Percentiles rank a stretch among this genome's conserved stretches.
Conservation (phyloP, 1,140 invertebrate species). For the Battus philenor region DNA sequence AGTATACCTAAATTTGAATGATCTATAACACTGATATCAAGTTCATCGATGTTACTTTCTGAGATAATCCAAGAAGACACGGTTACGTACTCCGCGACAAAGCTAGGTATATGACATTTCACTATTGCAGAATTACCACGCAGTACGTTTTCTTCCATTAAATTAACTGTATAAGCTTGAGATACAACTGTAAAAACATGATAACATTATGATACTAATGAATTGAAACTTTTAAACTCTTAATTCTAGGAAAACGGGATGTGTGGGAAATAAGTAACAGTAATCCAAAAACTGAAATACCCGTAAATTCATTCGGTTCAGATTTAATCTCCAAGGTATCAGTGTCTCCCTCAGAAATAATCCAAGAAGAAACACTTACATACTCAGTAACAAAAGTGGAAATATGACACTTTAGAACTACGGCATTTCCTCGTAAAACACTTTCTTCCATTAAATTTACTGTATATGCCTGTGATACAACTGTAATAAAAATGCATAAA, state of each 20-base stretch:
- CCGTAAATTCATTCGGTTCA: constrained; percentile 55
- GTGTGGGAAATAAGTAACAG: constrained; percentile 11
- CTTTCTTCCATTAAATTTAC: constrained; percentile 94
- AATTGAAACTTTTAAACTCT: constrained; percentile 3
- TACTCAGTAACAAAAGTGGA: constrained; percentile 94
- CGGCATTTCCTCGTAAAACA: constrained; percentile 91
- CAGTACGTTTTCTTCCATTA: constrained; percentile 93
- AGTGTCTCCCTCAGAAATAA: constrained; percentile 81
- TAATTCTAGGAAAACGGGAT: constrained; percentile 7
- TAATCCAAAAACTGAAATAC: constrained; percentile 33
- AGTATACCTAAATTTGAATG: constrained; percentile 48
- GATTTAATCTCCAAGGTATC: constrained; percentile 74
- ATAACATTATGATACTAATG: background rate
- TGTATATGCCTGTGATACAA: constrained; percentile 91
- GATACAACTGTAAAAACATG: constrained; percentile 85
- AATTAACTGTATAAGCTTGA: constrained; percentile 90
- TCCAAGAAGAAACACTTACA: constrained; percentile 90
- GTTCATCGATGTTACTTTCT: constrained; percentile 74
- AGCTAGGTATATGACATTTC: constrained; percentile 94
- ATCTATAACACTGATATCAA: constrained; percentile 64
- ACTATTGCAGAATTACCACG: constrained; percentile 91
- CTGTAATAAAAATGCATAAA: constrained; percentile 75
- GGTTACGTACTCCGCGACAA: constrained; percentile 91
- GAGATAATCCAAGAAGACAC: constrained; percentile 86
- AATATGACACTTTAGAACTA: constrained; percentile 93